Conservation (phyloP, 2,888 invertebrate genomes). For the Microdon myrmicae region DNA sequence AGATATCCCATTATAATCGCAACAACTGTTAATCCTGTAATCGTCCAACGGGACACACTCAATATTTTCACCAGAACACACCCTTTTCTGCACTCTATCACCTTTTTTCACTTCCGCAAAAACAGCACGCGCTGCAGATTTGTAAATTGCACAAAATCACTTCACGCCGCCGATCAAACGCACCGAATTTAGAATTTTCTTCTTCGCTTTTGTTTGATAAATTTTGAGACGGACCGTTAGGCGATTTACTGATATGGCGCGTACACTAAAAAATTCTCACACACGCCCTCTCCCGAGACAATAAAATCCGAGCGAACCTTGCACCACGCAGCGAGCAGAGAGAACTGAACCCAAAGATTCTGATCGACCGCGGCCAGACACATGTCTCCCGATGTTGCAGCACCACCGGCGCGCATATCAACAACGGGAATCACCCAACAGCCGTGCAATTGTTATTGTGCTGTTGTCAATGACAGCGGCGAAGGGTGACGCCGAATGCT, state of each 20-base stretch:
- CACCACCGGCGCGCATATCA: too few relatives aligned
- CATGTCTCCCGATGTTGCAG: too few relatives aligned
- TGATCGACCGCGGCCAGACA: slow-evolving; percentile 5
- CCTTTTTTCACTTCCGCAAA: background rate
- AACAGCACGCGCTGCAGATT: background rate
- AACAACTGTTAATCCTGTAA: slow-evolving; percentile 22
- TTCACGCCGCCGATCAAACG: background rate
- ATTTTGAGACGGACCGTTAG: slow-evolving; percentile 8
- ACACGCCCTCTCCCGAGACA: background rate
- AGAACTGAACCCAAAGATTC: slow-evolving; percentile 30
- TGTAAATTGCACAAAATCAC: background rate
- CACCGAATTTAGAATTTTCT: slow-evolving; percentile 2
- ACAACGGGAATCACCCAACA: too few relatives aligned
- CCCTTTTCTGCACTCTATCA: slow-evolving; percentile 31
- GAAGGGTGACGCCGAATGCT: too few relatives aligned
- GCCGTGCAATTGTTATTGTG: too few relatives aligned
- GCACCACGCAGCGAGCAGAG: slow-evolving; percentile 15
- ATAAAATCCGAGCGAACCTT: slow-evolving; percentile 1
- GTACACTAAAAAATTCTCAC: slow-evolving; percentile 8
- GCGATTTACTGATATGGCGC: slow-evolving; percentile 9
- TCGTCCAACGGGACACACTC: slow-evolving; percentile 9
- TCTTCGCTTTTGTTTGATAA: background rate
- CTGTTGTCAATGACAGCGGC: too few relatives aligned
- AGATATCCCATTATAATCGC: slow-evolving; percentile 7
- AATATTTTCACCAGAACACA: slow-evolving; percentile 33